These are phyloP conservation scores for Dipodomys ordii DNA, from an alignment of 2,113 vertebrate genomes.

Conservation along the genomic window DNA sequence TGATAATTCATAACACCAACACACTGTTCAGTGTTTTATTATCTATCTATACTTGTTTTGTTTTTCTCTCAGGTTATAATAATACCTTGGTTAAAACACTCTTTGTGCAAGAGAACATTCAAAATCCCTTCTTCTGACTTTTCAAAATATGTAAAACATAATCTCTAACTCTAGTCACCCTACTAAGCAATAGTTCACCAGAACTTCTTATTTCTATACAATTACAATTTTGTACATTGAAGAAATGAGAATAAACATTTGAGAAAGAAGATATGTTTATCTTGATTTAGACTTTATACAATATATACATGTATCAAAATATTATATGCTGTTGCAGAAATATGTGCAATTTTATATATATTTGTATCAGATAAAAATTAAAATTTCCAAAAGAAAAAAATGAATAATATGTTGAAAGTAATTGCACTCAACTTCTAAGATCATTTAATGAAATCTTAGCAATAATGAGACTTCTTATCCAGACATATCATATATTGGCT, in stretches of 20 bases:
- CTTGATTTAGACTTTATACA: background rate
- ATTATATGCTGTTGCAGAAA: no score
- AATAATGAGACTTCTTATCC: background rate
- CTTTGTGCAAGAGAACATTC: slow-evolving; percentile 9
- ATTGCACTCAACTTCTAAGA: background rate
- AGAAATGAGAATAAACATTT: background rate
- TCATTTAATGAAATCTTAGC: slow-evolving; percentile 18
- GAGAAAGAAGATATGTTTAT: background rate
- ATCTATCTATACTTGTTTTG: background rate
- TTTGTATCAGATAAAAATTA: background rate
- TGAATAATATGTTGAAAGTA: background rate
- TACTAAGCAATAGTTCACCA: background rate
- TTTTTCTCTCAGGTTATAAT: slow-evolving; percentile 39
- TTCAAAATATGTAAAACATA: background rate
- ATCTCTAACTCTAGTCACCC: background rate
- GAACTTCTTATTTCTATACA: background rate
- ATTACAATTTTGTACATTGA: background rate
- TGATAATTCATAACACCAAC: background rate
- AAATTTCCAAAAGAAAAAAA: background rate
- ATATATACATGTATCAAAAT: background rate
- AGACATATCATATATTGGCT: background rate
- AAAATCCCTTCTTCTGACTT: background rate
- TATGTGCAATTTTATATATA: background rate
- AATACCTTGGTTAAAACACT: slow-evolving; percentile 39
- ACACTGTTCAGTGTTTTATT: background rate